Base-by-base conservation (phyloP, 2,888 invertebrate species). In the Drosophila longiperda region DNA sequence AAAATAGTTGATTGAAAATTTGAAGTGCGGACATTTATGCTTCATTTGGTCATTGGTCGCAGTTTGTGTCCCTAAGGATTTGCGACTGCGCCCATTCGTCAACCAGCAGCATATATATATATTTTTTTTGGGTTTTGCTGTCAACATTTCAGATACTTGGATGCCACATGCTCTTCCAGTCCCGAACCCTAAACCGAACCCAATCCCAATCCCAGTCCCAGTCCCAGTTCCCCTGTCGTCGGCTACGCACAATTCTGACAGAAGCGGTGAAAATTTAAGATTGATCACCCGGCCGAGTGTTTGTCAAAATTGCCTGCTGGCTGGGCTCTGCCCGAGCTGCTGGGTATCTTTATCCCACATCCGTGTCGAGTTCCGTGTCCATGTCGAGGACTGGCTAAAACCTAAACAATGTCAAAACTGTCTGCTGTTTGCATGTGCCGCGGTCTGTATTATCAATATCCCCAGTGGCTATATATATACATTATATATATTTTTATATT, bases 231-330 rank as follows among this genome's bases (percentile, higher is more conserved):
- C 80, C 80, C 68, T 88, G 88, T 87, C 88, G 83, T 87, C 86
- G 72, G 53, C 83, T 78, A 82, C 83, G 89, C 80, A 83, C 80
- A 89, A 69, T 90, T 91, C 91, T 92, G 92, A 92, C 92, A 93
- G 91, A 89, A 91, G 91, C 92, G 92, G 92, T 92, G 92, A 93
- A 93, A 93, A 93, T 93, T 92, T 90, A 91, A 93, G 93, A 93
- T 93, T 93, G 93, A 93, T 93, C 93, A 92, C 92, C 87, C 73
- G 75, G 55, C 78, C 80, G 87, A 90, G 90, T 85, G 88, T 89
- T 83, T 79, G 67, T 68, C 62, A 73, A 83, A 86, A 85, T 85
- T 88, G 63, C 63, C 62, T 61, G 61, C 63, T 58, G 42, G 34
- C 62, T 57, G 73, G 75, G 74, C 26, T 23, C 5, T 70, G 73